Conservation (phyloP, 2,797 vertebrate genomes). For the Scolopax bukidnonensis region DNA sequence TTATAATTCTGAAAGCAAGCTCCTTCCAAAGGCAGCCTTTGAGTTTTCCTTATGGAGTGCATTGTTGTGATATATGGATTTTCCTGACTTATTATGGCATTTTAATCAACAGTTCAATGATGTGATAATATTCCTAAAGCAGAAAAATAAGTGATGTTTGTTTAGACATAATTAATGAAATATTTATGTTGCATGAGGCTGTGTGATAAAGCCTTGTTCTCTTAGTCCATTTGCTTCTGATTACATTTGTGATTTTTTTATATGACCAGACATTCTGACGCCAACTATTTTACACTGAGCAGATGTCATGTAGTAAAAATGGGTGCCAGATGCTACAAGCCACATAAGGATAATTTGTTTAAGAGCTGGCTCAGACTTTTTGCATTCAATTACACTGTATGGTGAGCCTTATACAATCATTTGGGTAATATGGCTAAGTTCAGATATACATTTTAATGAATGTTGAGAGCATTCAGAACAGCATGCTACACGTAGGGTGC, state of each 20-base stretch:
- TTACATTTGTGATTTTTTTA: slow-evolving; percentile 83
- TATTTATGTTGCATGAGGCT: slow-evolving; percentile 82
- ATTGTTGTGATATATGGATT: slow-evolving; percentile 62
- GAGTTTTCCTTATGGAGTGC: slow-evolving; percentile 33
- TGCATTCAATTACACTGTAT: slow-evolving; percentile 83
- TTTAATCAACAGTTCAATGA: slow-evolving; percentile 77
- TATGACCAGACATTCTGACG: slow-evolving; percentile 85
- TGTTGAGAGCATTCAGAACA: slow-evolving; percentile 73
- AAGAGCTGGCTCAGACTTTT: slow-evolving; percentile 83
- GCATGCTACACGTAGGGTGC: slow-evolving; percentile 18
- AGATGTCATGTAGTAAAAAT: slow-evolving; percentile 86
- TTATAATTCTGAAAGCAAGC: slow-evolving; percentile 38
- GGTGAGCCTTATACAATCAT: slow-evolving; percentile 78
- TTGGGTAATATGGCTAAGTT: slow-evolving; percentile 80
- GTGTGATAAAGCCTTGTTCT: slow-evolving; percentile 80
- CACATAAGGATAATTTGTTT: slow-evolving; percentile 85
- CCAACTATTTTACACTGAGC: slow-evolving; percentile 84
- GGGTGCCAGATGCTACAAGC: slow-evolving; percentile 84
- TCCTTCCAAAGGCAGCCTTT: slow-evolving; percentile 35
- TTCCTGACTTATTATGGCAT: slow-evolving; percentile 73
- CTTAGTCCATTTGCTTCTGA: slow-evolving; percentile 82
- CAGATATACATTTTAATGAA: slow-evolving; percentile 83
- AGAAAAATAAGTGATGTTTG: slow-evolving; percentile 82
- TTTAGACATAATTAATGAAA: slow-evolving; percentile 84
- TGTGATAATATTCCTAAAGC: slow-evolving; percentile 81